Percentiles rank a stretch among this genome's conserved stretches.
phyloP scores from a whole-genome alignment of 92 coral and sea anemone genomes.

The Pocillopora grandis region DNA sequence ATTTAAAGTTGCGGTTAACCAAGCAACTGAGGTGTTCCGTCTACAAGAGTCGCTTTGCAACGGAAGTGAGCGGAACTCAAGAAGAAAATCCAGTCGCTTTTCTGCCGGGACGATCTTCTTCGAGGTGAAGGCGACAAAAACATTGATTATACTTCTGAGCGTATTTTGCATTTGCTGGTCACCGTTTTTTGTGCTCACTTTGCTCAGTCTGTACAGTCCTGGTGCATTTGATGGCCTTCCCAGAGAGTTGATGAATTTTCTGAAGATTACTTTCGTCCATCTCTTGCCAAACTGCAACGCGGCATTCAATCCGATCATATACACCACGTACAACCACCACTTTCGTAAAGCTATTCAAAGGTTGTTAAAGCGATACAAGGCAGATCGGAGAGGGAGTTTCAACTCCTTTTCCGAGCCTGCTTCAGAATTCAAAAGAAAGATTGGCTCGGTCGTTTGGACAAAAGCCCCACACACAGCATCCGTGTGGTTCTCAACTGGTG shows the following conservation, averaged over 20 bases:
- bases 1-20: slow-evolving; percentile 81
- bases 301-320: slow-evolving; percentile 81
- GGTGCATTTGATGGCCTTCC: slow-evolving; percentile 47
- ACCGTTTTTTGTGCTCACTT: slow-evolving; percentile 72
- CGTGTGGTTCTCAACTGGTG: not conserved
- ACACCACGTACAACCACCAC: slow-evolving; percentile 84
- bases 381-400: slow-evolving; percentile 10
- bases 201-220: slow-evolving; percentile 73
- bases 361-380: slow-evolving; percentile 39
- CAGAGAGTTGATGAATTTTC: slow-evolving; percentile 42
- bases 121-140: slow-evolving; percentile 91
- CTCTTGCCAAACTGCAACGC: slow-evolving; percentile 83
- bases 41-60: slow-evolving; percentile 62
- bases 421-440: not conserved
- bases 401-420: slow-evolving; percentile 26
- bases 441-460: not conserved
- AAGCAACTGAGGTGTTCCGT: slow-evolving; percentile 72
- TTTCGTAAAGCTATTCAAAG: slow-evolving; percentile 70
- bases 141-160: slow-evolving; percentile 72
- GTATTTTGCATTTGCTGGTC: slow-evolving; percentile 92
- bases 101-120: slow-evolving; percentile 60
- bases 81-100: slow-evolving; percentile 47
- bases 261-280: slow-evolving; percentile 63
- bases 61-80: slow-evolving; percentile 23
- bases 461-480: slow-evolving; percentile 3